These are phyloP conservation scores for Sebastes fasciatus DNA, from an alignment of 2,113 vertebrate species.

Conservation along the genomic window DNA sequence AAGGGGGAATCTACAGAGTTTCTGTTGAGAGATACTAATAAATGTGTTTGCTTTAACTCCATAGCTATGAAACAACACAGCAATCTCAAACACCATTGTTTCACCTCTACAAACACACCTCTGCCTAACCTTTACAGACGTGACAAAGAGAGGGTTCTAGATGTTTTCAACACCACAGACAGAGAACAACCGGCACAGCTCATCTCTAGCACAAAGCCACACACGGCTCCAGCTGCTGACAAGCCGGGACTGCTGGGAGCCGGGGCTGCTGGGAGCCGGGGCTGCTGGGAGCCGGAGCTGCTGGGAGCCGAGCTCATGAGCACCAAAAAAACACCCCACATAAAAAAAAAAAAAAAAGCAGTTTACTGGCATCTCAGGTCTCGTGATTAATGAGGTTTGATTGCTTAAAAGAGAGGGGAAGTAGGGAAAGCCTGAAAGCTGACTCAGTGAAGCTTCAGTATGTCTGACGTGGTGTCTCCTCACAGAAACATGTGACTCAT, in stretches of 20 bases:
- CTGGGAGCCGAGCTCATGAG: not conserved
- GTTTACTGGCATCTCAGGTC: not conserved
- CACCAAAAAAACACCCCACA: not conserved
- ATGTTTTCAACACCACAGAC: constrained; percentile 29
- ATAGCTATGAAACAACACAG: not conserved
- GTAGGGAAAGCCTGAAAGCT: not conserved
- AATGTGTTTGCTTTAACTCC: not conserved
- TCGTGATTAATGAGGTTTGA: not conserved
- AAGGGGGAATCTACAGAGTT: not conserved
- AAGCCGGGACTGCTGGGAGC: not conserved
- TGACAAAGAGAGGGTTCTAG: constrained; percentile 67
- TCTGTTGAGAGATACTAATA: not conserved
- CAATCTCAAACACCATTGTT: constrained; percentile 22
- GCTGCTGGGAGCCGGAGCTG: not conserved
- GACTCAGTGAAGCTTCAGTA: constrained; percentile 2
- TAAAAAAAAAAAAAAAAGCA: not conserved
- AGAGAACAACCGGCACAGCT: constrained; percentile 37
- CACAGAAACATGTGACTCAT: constrained; percentile 18
- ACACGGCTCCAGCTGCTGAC: constrained; percentile 3
- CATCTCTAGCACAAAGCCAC: constrained; percentile 41
- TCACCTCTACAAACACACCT: not conserved
- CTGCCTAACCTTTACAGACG: constrained; percentile 1
- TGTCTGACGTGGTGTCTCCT: not conserved
- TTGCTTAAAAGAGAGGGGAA: constrained; percentile 32
- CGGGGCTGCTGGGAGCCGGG: not conserved